Evolutionary conservation across 2,113 vertebrate genomes (phyloP).

Genomic region (Promerops cafer): DNA sequence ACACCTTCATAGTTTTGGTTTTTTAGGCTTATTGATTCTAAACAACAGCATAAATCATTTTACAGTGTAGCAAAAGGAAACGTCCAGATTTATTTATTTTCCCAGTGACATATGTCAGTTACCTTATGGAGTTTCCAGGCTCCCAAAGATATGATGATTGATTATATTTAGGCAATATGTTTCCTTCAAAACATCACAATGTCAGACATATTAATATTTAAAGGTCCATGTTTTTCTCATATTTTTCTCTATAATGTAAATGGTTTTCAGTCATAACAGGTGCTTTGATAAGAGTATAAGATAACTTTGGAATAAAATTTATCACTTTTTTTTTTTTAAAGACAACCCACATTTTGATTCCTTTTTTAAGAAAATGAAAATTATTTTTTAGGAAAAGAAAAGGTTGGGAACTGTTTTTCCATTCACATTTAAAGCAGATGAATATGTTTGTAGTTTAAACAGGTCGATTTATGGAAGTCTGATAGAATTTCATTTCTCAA

Average conservation of each 20-base stretch:
- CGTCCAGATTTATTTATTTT: background rate
- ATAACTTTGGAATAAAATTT: background rate
- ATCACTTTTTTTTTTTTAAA: background rate
- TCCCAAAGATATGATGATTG: background rate
- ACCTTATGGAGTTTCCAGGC: background rate
- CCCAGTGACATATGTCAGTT: background rate
- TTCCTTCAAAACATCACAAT: background rate
- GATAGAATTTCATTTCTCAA: constrained; percentile 4
- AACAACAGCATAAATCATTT: background rate
- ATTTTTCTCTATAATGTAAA: background rate
- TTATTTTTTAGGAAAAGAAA: background rate
- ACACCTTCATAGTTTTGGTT: background rate
- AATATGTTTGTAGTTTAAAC: constrained; percentile 16
- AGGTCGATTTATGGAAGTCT: background rate
- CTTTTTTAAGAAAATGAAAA: background rate
- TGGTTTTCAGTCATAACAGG: background rate
- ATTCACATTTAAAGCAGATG: background rate
- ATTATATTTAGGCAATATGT: background rate
- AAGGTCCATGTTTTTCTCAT: background rate
- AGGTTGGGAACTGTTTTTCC: background rate
- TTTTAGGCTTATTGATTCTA: background rate
- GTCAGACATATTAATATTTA: background rate
- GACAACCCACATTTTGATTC: background rate
- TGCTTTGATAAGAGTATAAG: background rate
- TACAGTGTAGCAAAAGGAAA: background rate